These are phyloP conservation scores for Microtus ochrogaster DNA, from an alignment of 2,113 vertebrate species.

Conservation along the genomic window DNA sequence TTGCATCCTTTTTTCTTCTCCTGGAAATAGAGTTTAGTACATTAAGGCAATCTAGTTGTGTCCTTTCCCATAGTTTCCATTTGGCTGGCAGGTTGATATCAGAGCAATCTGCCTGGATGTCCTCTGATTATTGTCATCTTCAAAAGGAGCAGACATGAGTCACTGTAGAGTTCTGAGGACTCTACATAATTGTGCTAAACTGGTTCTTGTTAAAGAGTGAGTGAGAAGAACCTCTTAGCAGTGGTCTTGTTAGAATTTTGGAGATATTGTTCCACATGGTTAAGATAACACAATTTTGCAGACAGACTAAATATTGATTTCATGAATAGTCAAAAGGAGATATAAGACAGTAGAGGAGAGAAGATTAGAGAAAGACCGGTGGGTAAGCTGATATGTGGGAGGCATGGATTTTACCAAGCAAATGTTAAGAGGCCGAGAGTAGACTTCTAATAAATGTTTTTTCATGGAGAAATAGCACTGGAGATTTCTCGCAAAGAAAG, in stretches of 20 bases:
- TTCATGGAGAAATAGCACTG: constrained; percentile 13
- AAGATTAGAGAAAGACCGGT: constrained; percentile 38
- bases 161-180: neutral
- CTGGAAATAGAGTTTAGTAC: neutral
- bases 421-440: constrained; percentile 24
- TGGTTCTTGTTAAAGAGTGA: neutral
- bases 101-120: neutral
- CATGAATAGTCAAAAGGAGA: constrained; percentile 41
- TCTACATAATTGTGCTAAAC: neutral
- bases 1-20: neutral
- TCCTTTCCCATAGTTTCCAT: neutral
- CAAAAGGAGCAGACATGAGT: neutral
- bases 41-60: neutral
- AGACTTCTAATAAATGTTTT: constrained; percentile 55
- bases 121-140: neutral
- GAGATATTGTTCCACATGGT: neutral
- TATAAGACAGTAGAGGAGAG: neutral
- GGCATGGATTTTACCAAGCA: constrained; percentile 24
- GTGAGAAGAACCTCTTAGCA: neutral
- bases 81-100: neutral
- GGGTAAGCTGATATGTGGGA: constrained; percentile 21
- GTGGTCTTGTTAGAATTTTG: neutral
- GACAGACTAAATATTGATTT: neutral
- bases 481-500: constrained; percentile 38
- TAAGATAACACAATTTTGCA: neutral